These are phyloP conservation scores for Trematomus bernacchii DNA, from an alignment of 2,797 vertebrate genomes.

Conservation along the genomic window DNA sequence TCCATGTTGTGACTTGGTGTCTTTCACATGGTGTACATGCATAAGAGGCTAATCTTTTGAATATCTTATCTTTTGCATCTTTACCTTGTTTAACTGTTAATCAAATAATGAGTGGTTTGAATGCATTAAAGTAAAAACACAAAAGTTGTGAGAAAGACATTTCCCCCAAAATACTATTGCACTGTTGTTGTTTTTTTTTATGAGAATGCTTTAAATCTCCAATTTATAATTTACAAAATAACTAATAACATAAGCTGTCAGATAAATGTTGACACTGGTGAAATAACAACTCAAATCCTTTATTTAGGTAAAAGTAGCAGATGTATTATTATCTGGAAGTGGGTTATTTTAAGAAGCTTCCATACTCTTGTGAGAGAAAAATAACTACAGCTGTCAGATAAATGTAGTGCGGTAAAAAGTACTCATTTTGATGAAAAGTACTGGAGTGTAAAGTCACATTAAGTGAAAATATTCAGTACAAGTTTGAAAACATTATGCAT, in stretches of 20 bases:
- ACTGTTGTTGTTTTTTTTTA: too few species aligned
- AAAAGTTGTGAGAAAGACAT: too few species aligned
- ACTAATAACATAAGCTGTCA: background rate
- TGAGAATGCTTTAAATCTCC: too few species aligned
- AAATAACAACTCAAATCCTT: background rate
- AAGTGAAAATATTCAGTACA: background rate
- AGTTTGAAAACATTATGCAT: background rate
- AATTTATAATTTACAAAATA: background rate
- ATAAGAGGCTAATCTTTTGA: slow-evolving; percentile 14
- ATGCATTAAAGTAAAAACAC: background rate
- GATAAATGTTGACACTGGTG: background rate
- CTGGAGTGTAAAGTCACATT: background rate
- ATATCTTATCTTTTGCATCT: background rate
- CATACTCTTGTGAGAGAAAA: background rate
- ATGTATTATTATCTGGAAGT: background rate
- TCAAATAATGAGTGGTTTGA: background rate
- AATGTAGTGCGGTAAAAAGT: background rate
- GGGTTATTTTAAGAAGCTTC: background rate
- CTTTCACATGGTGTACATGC: background rate
- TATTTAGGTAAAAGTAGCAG: background rate
- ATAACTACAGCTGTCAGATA: background rate
- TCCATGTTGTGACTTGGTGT: slow-evolving; percentile 5
- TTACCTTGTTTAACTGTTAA: background rate
- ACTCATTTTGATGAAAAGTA: background rate
- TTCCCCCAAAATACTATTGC: too few species aligned